Percentiles rank a stretch among this genome's conserved stretches.
Evolutionary conservation across 2,797 vertebrate species (phyloP).

Genomic region (Lateolabrax maculatus): DNA sequence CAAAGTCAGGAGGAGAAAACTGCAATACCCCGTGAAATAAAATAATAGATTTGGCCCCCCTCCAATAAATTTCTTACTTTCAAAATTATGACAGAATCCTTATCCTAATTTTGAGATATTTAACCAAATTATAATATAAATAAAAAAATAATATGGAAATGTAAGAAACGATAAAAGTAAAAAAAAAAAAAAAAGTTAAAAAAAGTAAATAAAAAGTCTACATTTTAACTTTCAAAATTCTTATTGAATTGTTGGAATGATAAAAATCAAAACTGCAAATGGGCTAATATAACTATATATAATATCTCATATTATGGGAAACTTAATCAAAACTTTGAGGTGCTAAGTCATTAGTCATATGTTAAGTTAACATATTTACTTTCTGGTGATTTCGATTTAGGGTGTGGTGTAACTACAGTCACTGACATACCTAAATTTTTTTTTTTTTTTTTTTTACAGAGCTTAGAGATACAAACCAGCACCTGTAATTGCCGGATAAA

Average conservation of each 20-base stretch:
- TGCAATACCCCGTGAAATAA: no score
- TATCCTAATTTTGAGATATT: neutral
- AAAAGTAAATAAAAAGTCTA: neutral
- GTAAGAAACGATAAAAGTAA: neutral
- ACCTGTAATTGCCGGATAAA: neutral
- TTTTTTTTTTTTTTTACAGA: no score
- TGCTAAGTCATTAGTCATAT: no score
- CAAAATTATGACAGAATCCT: no score
- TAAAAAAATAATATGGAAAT: neutral
- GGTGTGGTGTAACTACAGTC: no score
- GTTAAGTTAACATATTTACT: no score
- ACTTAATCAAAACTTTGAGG: neutral
- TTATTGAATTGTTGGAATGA: neutral
- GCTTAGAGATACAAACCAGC: no score
- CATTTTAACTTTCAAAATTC: neutral
- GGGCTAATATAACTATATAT: no score
- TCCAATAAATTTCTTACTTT: neutral
- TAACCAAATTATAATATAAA: neutral
- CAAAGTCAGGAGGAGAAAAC: no score
- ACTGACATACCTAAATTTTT: no score
- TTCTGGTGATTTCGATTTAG: no score
- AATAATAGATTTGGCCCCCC: no score
- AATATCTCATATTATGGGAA: neutral
- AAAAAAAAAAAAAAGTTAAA: neutral
- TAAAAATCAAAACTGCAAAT: neutral